Base-by-base conservation (phyloP, 2,113 vertebrate genomes). In the Anseranas semipalmata region DNA sequence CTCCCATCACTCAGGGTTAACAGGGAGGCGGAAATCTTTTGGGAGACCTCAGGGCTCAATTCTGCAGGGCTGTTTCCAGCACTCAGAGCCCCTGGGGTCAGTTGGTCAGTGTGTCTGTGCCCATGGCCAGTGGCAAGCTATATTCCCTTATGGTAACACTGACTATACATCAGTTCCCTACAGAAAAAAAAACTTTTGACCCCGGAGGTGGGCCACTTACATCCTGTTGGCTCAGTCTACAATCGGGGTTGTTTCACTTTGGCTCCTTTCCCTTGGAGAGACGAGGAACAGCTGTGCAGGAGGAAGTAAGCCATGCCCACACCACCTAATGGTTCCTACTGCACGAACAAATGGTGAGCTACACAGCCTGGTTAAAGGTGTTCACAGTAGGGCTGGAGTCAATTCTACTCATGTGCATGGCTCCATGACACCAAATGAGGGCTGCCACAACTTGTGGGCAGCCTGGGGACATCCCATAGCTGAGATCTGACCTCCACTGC, bases 221-320 rank as follows among this genome's bases (percentile, higher is more conserved):
- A 94, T 95, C 91, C 93, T 95, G 86, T 96, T 95, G 91, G 80
- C 93, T 92, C 1, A 0, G 41, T 73, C 24, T n/a, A 12, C 27
- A 9, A 52, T 59, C 46, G 39, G 2, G 1, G 27, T 60, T 87
- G 68, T 87, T 95, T 85, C 80, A 91, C 10, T 67, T 87, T 96
- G 86, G 76, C 60, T 86, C 30, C 58, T n/a, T 72, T 91, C 70
- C 86, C 70, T 87, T 46, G 80, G 71, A 75, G 73, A 91, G 28
- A 55, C 0, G 8, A 90, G 73, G 18, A 92, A 22, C 89, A 95
- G 84, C 86, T 97, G 84, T 85, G 65, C 89, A 74, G 79, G 65
- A 74, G 79, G 65, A 93, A 90, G 33, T 41, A 59, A 45, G 27
- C 20, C 59, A 58, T 18, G 75, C 32, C 56, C 52, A 24, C 63